These are phyloP conservation scores for Sceloporus undulatus DNA, from an alignment of 2,113 vertebrate genomes.

Conservation along the genomic window DNA sequence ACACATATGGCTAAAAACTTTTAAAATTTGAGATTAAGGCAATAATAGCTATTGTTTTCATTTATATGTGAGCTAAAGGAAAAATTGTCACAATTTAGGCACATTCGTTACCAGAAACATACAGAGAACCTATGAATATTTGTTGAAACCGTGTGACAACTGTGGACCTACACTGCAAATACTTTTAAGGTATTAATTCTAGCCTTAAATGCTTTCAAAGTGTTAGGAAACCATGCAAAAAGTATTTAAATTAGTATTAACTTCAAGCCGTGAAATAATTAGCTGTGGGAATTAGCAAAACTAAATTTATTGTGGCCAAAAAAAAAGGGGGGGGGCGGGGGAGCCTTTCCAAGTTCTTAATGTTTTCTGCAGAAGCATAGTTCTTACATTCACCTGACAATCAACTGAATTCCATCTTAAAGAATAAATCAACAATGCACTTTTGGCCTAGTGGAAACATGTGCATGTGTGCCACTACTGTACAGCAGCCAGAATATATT, in stretches of 20 bases:
- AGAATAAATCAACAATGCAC: not conserved
- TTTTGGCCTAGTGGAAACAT: not conserved
- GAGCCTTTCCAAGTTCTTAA: conserved; percentile 10
- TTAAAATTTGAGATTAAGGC: too few species aligned
- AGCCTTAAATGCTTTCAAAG: conserved; percentile 15
- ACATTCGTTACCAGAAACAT: not conserved
- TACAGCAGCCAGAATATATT: conserved; percentile 39
- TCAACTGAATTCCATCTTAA: conserved; percentile 22
- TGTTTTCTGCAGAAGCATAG: not conserved
- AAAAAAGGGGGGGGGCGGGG: not conserved
- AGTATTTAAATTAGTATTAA: not conserved
- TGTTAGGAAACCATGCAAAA: not conserved
- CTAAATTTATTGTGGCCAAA: not conserved
- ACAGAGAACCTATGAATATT: too few species aligned
- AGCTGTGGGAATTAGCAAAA: conserved; percentile 28
- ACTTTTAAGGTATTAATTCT: conserved; percentile 16
- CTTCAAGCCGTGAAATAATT: conserved; percentile 6
- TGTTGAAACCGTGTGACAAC: not conserved
- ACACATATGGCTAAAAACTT: too few species aligned
- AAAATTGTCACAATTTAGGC: not conserved
- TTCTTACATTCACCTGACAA: conserved; percentile 29
- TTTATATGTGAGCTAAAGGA: not conserved
- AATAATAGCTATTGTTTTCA: not conserved
- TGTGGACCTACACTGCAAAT: not conserved
- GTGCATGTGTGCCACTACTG: not conserved